Base-by-base conservation (phyloP, 2,888 invertebrate species). In the Mycalesis mineus region DNA sequence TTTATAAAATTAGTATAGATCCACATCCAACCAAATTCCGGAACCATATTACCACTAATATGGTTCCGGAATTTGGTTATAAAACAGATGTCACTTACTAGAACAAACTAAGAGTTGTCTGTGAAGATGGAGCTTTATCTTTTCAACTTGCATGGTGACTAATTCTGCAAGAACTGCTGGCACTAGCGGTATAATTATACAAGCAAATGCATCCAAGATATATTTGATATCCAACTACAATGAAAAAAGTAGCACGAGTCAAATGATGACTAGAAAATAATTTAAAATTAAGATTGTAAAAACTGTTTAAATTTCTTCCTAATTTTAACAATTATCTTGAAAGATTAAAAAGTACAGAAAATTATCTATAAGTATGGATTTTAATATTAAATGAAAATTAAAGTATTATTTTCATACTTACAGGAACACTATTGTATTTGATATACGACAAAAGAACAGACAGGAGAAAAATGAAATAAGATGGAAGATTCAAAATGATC, bases 81-180 rank as follows among this genome's bases (percentile, higher is more conserved):
- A 22, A 2, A 22, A 22, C 3, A 13, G 2, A 50, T 28, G 13
- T 42, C 7, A 33, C 55, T 31, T 41, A 55, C 55, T 28, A 8
- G 40, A 11, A 17, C 48, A 41, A 15, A 48, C 17, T 1, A 40
- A n/a, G 29, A 51, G 57, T 39, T 44, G 14, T 49, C 17, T 49
- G 3, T 11, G 49, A 0, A 58, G 33, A 15, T 49, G 42, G 9
- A 5, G 29, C 29, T 49, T 58, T 14, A 58, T 54, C 11, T 31
- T 49, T 7, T 58, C 50, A 9, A 51, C 55, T 51, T 55, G 50
- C 1, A 37, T 5, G 1, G 52, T 42, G 6, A 33, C 31, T 13
- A 55, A 29, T 33, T 57, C 53, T 4, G 41, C 48, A 9, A 57
- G 37, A 9, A 57, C 13, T 1, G 53, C 54, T 9, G 53, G 49